Conservation (phyloP, 2,113 vertebrate species). For the Heterotilapia buettikoferi region DNA sequence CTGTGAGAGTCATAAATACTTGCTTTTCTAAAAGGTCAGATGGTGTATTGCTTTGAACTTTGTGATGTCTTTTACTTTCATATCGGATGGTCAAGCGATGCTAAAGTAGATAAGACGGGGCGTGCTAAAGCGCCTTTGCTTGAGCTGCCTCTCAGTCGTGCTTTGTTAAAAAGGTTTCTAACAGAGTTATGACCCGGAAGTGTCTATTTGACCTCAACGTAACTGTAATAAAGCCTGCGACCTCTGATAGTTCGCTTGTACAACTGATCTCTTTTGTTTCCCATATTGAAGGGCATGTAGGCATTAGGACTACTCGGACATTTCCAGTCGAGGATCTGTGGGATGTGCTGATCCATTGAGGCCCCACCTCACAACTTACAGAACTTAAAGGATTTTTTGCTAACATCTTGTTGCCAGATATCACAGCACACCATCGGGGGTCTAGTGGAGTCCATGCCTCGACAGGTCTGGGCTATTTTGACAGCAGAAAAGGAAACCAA, state of each 20-base stretch:
- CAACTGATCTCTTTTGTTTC: background rate
- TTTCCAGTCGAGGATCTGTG: background rate
- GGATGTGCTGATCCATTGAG: background rate
- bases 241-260: background rate
- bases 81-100: background rate
- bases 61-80: background rate
- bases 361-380: background rate
- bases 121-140: accelerated
- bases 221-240: background rate
- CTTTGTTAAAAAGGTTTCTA: background rate
- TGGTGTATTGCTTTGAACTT: background rate
- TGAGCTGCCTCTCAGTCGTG: background rate
- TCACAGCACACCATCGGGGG: background rate
- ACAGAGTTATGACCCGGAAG: background rate
- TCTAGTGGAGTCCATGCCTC: background rate
- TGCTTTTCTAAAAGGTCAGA: background rate
- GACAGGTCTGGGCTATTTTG: background rate
- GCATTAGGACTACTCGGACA: background rate
- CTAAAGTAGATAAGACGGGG: background rate
- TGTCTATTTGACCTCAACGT: background rate
- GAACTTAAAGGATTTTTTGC: background rate
- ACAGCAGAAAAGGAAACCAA: background rate
- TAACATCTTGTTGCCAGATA: background rate
- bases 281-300: background rate
- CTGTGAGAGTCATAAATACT: background rate